These are phyloP conservation scores for Drosophila funebris DNA, from an alignment of 1,140 invertebrate species.

Conservation along the genomic window DNA sequence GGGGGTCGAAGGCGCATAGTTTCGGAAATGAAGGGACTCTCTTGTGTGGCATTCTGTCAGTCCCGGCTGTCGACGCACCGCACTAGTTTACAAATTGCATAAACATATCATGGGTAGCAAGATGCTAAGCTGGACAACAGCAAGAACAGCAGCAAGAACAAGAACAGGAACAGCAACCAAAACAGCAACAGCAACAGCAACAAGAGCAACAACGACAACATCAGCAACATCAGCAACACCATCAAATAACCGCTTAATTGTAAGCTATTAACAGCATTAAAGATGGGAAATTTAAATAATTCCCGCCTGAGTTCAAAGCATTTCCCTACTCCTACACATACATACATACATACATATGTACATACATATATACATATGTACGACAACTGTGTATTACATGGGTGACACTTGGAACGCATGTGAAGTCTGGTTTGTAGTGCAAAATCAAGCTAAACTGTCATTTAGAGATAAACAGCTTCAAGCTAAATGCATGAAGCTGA, in stretches of 20 bases:
- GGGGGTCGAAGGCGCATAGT: constrained; percentile 6
- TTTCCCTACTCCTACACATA: background rate
- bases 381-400: background rate
- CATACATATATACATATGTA: background rate
- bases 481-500: constrained; percentile 29
- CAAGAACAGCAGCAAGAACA: too few species aligned
- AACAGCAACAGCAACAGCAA: too few species aligned
- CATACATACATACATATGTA: background rate
- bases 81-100: constrained; percentile 65
- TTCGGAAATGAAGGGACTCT: constrained; percentile 47
- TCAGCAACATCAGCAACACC: constrained; percentile 27
- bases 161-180: background rate
- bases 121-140: background rate
- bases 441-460: constrained; percentile 56
- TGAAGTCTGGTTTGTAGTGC: constrained; percentile 3
- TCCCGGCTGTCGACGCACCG: constrained; percentile 11
- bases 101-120: constrained; percentile 50
- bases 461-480: constrained; percentile 53
- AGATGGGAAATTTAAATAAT: constrained; percentile 74
- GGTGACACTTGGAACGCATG: background rate
- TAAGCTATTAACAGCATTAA: constrained; percentile 77
- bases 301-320: constrained; percentile 33
- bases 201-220: constrained; percentile 11
- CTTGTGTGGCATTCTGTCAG: constrained; percentile 11
- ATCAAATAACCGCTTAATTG: constrained; percentile 66